A percentile compares a stretch with the other conserved stretches of the same genome.
These are phyloP conservation scores for Abrostola triplasia DNA, from an alignment of 2,888 invertebrate species.

Conservation along the genomic window DNA sequence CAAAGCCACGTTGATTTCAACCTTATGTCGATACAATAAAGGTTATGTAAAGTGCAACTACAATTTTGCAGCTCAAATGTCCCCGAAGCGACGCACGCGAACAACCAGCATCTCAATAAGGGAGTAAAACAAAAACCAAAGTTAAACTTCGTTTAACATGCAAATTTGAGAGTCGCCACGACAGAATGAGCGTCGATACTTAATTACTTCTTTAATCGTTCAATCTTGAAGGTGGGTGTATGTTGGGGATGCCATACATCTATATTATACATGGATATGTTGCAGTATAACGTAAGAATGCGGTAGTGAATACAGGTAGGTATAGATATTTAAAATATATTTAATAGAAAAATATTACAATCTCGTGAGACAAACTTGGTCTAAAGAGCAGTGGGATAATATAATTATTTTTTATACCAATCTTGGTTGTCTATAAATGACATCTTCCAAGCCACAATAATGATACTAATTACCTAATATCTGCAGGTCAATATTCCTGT, in stretches of 20 bases:
- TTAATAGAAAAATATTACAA: too few species aligned
- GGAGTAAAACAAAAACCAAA: conserved; percentile 83
- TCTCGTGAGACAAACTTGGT: too few species aligned
- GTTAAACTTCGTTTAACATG: conserved; percentile 88
- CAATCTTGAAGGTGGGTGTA: conserved; percentile 83
- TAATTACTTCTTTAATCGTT: conserved; percentile 88
- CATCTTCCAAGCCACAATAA: too few species aligned
- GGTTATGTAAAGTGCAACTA: conserved; percentile 15
- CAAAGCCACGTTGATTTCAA: conserved; percentile 41
- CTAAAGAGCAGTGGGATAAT: too few species aligned
- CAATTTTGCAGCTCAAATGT: conserved; percentile 56
- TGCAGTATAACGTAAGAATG: not conserved
- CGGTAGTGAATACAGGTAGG: too few species aligned
- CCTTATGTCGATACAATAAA: conserved; percentile 60
- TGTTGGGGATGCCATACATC: conserved; percentile 46
- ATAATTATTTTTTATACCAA: too few species aligned
- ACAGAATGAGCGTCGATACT: conserved; percentile 88
- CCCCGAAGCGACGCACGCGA: conserved; percentile 80
- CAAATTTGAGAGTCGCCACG: conserved; percentile 87
- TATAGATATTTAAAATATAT: too few species aligned
- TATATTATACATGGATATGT: conserved; percentile 16
- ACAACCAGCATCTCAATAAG: conserved; percentile 82
- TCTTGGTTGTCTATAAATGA: too few species aligned
- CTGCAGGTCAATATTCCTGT: too few species aligned
- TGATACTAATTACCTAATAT: too few species aligned